Evolutionary conservation across 2,888 invertebrate species (phyloP), one percentile per base, ranked within the genome.

Genomic region (Panopea generosa): DNA sequence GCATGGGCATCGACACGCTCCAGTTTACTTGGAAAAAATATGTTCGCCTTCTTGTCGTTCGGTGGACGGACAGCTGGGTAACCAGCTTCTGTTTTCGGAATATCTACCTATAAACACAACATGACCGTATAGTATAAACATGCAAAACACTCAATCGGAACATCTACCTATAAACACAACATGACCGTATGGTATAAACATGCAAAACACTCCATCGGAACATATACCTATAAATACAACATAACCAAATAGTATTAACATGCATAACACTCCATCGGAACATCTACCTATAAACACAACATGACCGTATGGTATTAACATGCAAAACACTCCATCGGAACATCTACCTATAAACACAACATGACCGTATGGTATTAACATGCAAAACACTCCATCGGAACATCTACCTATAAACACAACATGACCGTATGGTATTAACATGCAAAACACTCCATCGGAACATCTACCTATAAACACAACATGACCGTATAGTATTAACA

Each of bases 1-100:
- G 76, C 80, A 27, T 47, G 65, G 38, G 69, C 57, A 56, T 80
- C 80, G 2, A 80, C 33, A 2, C 57, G 33, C 27, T 65, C 60
- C 62, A 80, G 59, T 49, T 76, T 76, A 16, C 53, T 40, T 4
- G 57, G 49, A 45, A 53, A 26, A 52, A 62, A 76, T 3, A 76
- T 66, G 24, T 69, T 73, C 2, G 70, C 45, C 38, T 60, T 76
- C 45, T 63, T 73, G 49, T 66, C 55, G 2, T 18, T 29, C 18
- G 76, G 67, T 14, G 56, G 62, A 49, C 45, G 55, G 18, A 65
- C 29, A 6, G 63, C 22, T 9, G 76, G 80, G 47, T 80, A 80
- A 16, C 80, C 76, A 14, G 56, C 29, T 20, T 52, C 61, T 11
- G 59, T 50, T 24, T 55, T 55, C 22, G 76, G 67, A 40, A 80